Evolutionary conservation across 2,113 vertebrate species (phyloP).

Genomic region (Athene cunicularia): DNA sequence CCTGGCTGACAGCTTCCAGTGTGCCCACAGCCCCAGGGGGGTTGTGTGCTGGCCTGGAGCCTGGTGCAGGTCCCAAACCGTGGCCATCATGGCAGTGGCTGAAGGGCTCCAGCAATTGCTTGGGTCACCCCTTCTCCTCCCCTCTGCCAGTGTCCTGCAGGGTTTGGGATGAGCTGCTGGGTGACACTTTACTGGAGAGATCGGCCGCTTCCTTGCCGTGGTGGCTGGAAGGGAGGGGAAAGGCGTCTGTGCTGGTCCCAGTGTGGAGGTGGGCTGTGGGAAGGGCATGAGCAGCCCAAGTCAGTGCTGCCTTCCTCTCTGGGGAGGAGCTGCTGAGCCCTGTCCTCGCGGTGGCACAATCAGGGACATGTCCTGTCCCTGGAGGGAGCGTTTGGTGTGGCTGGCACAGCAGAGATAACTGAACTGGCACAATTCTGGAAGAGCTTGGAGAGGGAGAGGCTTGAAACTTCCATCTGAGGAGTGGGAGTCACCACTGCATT

Average conservation of each 20-base stretch:
- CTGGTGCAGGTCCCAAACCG: neutral
- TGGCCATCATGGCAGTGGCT: rapidly evolving
- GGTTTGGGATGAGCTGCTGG: neutral
- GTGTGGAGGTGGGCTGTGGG: rapidly evolving
- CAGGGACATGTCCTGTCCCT: rapidly evolving
- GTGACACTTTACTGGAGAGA: neutral
- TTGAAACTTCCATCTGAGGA: neutral
- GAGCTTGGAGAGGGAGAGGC: neutral
- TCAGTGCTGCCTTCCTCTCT: neutral
- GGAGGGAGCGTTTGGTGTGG: rapidly evolving
- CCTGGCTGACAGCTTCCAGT: neutral
- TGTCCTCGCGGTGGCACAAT: neutral
- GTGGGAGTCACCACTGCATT: neutral
- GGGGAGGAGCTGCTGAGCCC: neutral
- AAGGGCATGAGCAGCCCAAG: rapidly evolving
- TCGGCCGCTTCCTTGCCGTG: rapidly evolving
- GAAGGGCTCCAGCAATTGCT: neutral
- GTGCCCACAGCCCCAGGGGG: neutral
- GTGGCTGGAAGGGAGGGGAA: neutral
- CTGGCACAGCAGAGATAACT: neutral
- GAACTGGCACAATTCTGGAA: neutral
- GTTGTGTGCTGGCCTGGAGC: neutral
- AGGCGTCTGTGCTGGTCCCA: rapidly evolving
- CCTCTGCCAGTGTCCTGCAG: rapidly evolving
- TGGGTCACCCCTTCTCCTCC: neutral